Evolutionary conservation across 2,888 invertebrate genomes (phyloP).

Genomic region (Pachycephus smyrnensis): DNA sequence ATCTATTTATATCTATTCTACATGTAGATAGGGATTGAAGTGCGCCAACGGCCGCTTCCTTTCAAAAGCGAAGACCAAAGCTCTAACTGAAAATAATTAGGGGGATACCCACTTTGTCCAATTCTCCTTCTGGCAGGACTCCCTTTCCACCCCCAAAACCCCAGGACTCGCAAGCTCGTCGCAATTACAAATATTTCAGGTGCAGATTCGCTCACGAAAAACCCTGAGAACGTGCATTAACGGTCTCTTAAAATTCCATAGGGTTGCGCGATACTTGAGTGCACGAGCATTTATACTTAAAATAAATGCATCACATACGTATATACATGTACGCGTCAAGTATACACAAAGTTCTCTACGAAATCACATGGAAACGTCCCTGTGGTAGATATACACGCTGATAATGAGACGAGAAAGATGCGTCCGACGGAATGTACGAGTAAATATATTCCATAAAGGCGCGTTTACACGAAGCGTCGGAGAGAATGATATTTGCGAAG

Average conservation of each 20-base stretch:
- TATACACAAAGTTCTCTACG: too few species aligned
- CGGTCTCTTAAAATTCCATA: neutral
- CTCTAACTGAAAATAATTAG: conserved; percentile 40
- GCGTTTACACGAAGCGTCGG: neutral
- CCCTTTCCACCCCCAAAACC: neutral
- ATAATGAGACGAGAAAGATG: neutral
- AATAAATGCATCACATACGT: neutral
- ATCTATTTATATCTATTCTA: neutral
- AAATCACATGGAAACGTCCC: too few species aligned
- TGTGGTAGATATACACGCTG: neutral
- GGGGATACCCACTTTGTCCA: conserved; percentile 28
- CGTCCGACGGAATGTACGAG: neutral
- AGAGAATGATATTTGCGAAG: neutral
- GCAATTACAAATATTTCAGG: conserved; percentile 46
- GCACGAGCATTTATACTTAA: neutral
- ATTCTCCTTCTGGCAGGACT: conserved; percentile 12
- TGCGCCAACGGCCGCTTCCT: neutral
- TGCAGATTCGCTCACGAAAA: neutral
- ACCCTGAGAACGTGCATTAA: neutral
- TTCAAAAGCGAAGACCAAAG: conserved; percentile 14
- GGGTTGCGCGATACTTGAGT: neutral
- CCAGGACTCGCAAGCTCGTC: conserved; percentile 10
- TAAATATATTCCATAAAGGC: neutral
- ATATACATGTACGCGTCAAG: neutral
- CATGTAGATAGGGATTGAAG: neutral